Evolutionary conservation across 2,888 invertebrate genomes (phyloP).

Genomic region (Ceraclea dissimilis): DNA sequence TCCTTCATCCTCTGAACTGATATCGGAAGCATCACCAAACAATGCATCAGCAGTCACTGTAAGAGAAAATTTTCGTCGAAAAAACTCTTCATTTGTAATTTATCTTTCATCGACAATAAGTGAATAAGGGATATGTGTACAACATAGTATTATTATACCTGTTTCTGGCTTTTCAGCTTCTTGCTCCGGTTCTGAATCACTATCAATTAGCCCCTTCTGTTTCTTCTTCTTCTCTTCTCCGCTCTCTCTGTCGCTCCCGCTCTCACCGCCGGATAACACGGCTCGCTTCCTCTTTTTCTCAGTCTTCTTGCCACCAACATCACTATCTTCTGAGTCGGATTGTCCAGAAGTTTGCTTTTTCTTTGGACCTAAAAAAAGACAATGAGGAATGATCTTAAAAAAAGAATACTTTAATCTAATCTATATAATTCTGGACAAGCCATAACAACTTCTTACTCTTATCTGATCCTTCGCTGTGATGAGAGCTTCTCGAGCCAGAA

Average conservation of each 20-base stretch:
- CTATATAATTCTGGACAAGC: background rate
- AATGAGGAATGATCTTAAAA: no score
- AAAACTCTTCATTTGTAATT: no score
- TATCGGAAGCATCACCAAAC: slow-evolving; percentile 91
- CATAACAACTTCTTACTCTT: background rate
- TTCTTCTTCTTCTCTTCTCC: slow-evolving; percentile 48
- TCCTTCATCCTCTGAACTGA: slow-evolving; percentile 78
- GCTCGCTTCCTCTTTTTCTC: slow-evolving; percentile 38
- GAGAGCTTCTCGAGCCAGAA: slow-evolving; percentile 26
- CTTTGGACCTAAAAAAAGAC: slow-evolving; percentile 11
- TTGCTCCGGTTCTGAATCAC: slow-evolving; percentile 56
- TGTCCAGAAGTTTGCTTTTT: slow-evolving; percentile 40
- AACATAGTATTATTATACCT: background rate
- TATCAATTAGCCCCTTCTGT: slow-evolving; percentile 51
- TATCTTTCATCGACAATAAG: no score
- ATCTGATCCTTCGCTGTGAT: slow-evolving; percentile 16
- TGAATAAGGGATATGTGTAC: no score
- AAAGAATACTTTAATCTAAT: background rate
- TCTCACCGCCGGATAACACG: slow-evolving; percentile 33
- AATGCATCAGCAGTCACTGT: slow-evolving; percentile 72
- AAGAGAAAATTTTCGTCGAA: slow-evolving; percentile 13
- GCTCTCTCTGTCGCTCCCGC: slow-evolving; percentile 39
- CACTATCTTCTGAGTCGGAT: slow-evolving; percentile 44
- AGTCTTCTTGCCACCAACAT: slow-evolving; percentile 34
- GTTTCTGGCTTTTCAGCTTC: slow-evolving; percentile 36